Evolutionary conservation across 2,888 invertebrate species (phyloP).

Genomic region (Euproctis similis): DNA sequence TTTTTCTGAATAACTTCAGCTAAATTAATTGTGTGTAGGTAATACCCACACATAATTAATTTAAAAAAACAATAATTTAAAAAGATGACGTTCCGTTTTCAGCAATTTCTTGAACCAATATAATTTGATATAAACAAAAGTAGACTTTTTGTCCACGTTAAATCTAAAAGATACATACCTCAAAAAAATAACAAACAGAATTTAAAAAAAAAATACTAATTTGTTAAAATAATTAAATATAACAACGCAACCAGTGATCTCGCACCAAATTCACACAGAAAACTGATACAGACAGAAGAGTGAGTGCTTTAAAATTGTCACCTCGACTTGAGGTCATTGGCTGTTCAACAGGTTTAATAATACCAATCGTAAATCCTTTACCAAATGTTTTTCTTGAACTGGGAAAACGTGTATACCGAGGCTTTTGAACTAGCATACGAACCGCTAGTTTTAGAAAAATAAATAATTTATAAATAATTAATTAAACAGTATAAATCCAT

Average conservation of each 20-base stretch:
- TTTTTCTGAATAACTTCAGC: too few relatives aligned
- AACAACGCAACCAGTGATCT: slow-evolving; percentile 2
- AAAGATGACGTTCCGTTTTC: too few relatives aligned
- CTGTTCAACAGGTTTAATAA: slow-evolving; percentile 15
- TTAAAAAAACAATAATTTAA: too few relatives aligned
- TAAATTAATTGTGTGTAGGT: too few relatives aligned
- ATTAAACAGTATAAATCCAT: too few relatives aligned
- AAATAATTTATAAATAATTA: not conserved
- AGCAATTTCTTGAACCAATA: too few relatives aligned
- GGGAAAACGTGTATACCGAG: slow-evolving; percentile 3
- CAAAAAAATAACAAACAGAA: not conserved
- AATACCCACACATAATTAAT: too few relatives aligned
- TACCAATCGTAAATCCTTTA: slow-evolving; percentile 5
- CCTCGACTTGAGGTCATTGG: slow-evolving; percentile 9
- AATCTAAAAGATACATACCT: not conserved
- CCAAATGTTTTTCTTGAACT: slow-evolving; percentile 4
- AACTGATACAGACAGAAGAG: slow-evolving; percentile 9
- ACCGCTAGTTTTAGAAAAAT: slow-evolving; percentile 6
- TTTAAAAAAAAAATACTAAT: not conserved
- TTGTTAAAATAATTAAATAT: not conserved
- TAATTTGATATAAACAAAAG: too few relatives aligned
- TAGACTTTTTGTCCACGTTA: too few relatives aligned
- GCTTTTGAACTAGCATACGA: slow-evolving; percentile 13
- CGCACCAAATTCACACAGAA: slow-evolving; percentile 7
- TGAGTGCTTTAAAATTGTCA: slow-evolving; percentile 6